Percentiles rank a stretch among this genome's conserved stretches.
Evolutionary conservation across 1,140 invertebrate genomes (phyloP).

Genomic region (Glossosoma conforme): DNA sequence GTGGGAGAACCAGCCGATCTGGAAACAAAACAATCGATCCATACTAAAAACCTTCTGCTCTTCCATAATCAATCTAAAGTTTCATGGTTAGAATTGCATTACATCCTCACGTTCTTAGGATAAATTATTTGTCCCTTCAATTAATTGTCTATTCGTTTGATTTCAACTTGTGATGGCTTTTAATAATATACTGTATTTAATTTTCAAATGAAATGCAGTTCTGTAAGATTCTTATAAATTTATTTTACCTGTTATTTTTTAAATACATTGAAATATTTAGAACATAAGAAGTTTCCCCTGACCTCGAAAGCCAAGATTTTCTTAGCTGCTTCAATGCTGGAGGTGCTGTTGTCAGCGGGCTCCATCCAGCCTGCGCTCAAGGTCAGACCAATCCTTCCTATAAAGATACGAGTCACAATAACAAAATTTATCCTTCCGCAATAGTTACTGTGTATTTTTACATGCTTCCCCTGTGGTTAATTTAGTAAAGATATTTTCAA

Average conservation of each 20-base stretch:
- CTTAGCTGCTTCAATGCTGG: background rate
- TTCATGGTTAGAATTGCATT: background rate
- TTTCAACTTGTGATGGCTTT: slow-evolving; percentile 26
- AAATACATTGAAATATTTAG: too few relatives aligned
- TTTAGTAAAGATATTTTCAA: too few relatives aligned
- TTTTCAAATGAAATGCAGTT: slow-evolving; percentile 39
- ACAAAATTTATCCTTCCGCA: too few relatives aligned
- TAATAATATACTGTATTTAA: slow-evolving; percentile 36
- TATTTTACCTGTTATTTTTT: slow-evolving; percentile 51
- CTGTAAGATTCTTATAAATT: slow-evolving; percentile 49
- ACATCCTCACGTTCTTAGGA: slow-evolving; percentile 1
- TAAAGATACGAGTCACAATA: too few relatives aligned
- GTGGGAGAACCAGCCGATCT: slow-evolving; percentile 34
- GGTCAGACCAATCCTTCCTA: background rate
- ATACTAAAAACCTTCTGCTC: background rate
- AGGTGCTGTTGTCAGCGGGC: too few relatives aligned
- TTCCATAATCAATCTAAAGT: background rate
- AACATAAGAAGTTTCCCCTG: too few relatives aligned
- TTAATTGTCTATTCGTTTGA: background rate
- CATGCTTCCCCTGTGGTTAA: too few relatives aligned
- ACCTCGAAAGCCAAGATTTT: background rate
- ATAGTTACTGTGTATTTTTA: too few relatives aligned
- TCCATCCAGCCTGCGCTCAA: background rate
- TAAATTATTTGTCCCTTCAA: background rate
- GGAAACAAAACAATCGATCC: slow-evolving; percentile 20